Evolutionary conservation across 1,140 invertebrate genomes (phyloP), one percentile per base, ranked within the genome.

Genomic region (Caenorhabditis brenneri): DNA sequence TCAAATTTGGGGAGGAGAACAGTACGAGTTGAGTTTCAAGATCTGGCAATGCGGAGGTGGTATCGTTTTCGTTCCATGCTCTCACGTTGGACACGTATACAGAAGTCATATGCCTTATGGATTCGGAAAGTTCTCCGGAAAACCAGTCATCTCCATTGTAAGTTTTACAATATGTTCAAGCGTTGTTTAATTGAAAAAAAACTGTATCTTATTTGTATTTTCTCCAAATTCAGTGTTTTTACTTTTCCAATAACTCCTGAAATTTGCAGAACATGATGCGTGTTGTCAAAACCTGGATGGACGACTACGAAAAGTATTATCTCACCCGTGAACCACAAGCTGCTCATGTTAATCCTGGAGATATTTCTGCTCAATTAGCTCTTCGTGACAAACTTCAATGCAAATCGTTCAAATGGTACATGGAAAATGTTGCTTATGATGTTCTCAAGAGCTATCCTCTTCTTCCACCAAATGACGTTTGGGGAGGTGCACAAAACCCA

Each of bases 1-100:
- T 16, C 91, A 97, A 42, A 95, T 97, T 12, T 97, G 96, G 96
- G 93, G 93, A 84, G 94, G 97, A 84, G 97, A 99, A 92, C 98
- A 99, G 91, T 99, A 98, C 91, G 97, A 99, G 92, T 91, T 99
- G 3, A 97, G 96, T 85, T 99, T 99, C 90, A 99, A 84, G 93
- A 96, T 98, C 83, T 99, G 97, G 97, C 97, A 98, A 91, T 99
- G 97, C 91, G 97, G 97, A 31, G 97, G 97, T 42, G 95, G 94
- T 87, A 96, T 99, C 85, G 94, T 97, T 88, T 99, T 97, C 96
- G 97, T 99, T 2, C 97, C 97, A 0, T 99, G 97, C 91, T 98
- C 96, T 0, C 93, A 96, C 82, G 97, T 99, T 0, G 97, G 97
- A 0, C 97, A 99, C 90, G 96, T 99, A 22, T 99, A 99, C 90